Base-by-base conservation (phyloP, 2,888 invertebrate species). In the Acanthosepion pharaonis region DNA sequence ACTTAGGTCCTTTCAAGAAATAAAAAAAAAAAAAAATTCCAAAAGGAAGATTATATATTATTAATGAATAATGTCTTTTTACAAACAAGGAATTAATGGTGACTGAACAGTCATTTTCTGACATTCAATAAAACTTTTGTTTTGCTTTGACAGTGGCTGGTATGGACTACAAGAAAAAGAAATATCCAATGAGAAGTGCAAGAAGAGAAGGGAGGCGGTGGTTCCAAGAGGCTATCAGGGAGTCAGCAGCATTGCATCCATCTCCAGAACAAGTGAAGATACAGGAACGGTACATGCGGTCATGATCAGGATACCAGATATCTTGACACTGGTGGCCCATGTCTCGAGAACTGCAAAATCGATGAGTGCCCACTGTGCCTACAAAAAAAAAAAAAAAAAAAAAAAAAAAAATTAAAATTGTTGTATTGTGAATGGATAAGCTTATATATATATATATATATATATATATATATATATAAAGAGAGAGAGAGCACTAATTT, bases 261-360 rank as follows among this genome's bases (percentile, higher is more conserved):
- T 97, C 97, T 3, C 95, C 53, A 6, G 94, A 94, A 95, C 97
- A 97, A 20, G 97, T 97, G 95, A 97, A 97, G 78, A 97, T 96
- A 95, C 97, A 97, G 51, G 97, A 97, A 93, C 97, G 95, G 96
- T 97, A 97, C 95, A 97, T 96, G 59, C 97, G 96, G 95, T 97
- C 97, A 95, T 97, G 97, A 95, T 97, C 97, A 0, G 97, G 97
- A 95, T 97, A 97, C 91, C 96, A 96, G 91, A 97, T 97, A 95
- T 97, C 97, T 95, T 97, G 97, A 95, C 97, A 97, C 95, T 97
- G 97, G 95, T 97, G 96, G 93, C 97, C 97, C 96, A 97, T 96
- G 95, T 97, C 97, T 94, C 97, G 95, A 42, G 97, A 97, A 95
- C 97, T 97, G 95, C 97, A 97, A 96, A 97, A 97, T 94, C 97